Conservation (phyloP, 2,888 invertebrate genomes). For the Coronaproctus castanopsis region DNA sequence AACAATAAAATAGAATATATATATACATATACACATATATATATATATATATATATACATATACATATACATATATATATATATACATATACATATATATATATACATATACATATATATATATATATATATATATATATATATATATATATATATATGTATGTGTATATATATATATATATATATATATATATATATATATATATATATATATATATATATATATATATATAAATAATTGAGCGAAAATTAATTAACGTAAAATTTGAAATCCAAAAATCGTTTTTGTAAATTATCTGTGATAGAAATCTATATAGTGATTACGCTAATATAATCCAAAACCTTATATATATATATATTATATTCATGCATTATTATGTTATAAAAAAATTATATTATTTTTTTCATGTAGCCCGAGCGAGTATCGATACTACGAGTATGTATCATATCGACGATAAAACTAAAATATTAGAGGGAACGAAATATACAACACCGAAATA, state of each 20-base stretch:
- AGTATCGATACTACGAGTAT: constrained; percentile 77
- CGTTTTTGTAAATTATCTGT: no score
- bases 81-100: not conserved
- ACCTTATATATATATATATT: no score
- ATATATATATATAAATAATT: no score
- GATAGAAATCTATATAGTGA: no score
- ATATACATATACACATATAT: not conserved
- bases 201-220: no score
- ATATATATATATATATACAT: no score
- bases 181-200: not conserved
- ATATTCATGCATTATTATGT: no score
- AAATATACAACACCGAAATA: constrained; percentile 73
- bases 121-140: not conserved
- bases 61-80: not conserved
- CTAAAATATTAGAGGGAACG: constrained; percentile 62
- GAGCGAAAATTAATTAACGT: no score
- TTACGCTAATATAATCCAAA: no score
- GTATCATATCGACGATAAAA: constrained; percentile 72
- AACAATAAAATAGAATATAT: no score
- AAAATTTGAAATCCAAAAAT: no score
- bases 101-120: not conserved
- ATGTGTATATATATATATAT: not conserved
- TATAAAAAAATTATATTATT: no score
- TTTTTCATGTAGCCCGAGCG: constrained; percentile 65
- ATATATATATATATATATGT: not conserved